Evolutionary conservation across 2,888 invertebrate species (phyloP).

Genomic region (Drosophila histrio): DNA sequence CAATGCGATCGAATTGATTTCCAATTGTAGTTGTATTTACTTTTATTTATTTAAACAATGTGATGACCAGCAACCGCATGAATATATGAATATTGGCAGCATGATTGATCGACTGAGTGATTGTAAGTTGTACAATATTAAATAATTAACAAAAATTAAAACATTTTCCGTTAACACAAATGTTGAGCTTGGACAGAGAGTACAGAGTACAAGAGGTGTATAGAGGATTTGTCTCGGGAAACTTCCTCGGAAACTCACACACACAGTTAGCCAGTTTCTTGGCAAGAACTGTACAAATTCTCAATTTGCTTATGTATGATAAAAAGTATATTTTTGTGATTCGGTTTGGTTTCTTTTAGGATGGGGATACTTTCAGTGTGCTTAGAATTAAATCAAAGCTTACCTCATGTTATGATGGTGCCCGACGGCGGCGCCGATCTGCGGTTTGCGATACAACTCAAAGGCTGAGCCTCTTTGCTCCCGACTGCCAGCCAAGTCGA

Average conservation of each 20-base stretch:
- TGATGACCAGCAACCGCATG: constrained; percentile 77
- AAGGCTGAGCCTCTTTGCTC: constrained; percentile 98
- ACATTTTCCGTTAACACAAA: constrained; percentile 84
- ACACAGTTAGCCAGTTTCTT: constrained; percentile 14
- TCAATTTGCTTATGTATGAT: constrained; percentile 14
- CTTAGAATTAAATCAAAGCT: constrained; percentile 62
- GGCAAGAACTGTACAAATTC: constrained; percentile 2
- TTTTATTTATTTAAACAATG: constrained; percentile 36
- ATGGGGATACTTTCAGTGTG: constrained; percentile 5
- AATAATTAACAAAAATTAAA: constrained; percentile 80
- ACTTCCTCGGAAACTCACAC: not conserved
- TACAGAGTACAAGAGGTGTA: constrained; percentile 33
- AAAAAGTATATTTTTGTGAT: constrained; percentile 2
- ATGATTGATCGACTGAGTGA: constrained; percentile 55
- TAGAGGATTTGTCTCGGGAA: constrained; percentile 2
- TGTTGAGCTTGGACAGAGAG: constrained; percentile 55
- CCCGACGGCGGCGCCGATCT: constrained; percentile 84
- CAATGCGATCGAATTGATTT: constrained; percentile 52
- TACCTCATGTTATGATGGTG: constrained; percentile 93
- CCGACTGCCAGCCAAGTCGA: constrained; percentile 92
- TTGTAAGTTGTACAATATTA: constrained; percentile 40
- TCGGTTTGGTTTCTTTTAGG: constrained; percentile 20
- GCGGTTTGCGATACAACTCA: constrained; percentile 95
- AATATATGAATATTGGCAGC: constrained; percentile 61
- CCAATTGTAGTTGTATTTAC: constrained; percentile 21